Base-by-base conservation (phyloP, 2,113 vertebrate genomes). In the Acrocephalus arundinaceus region DNA sequence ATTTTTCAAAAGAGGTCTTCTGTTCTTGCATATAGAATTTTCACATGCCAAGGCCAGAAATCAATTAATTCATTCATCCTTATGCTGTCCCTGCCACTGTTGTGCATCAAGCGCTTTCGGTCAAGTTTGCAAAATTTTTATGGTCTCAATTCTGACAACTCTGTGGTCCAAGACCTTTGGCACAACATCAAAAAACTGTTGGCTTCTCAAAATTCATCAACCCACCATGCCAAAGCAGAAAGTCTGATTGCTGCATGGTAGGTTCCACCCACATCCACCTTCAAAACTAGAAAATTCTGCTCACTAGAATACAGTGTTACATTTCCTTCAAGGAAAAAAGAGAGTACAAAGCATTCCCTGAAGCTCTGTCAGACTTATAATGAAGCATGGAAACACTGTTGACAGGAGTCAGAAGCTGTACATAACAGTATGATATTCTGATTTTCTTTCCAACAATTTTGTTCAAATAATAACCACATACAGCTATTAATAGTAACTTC, bases 141-240 rank as follows among this genome's bases (percentile, higher is more conserved):
- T 22, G 13, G 33, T 55, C 51, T 89, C 25, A 39, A 27, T 82
- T 91, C 21, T 68, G 52, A 59, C 20, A 85, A 62, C 23, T 51
- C 10, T 45, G 15, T 33, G 13, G 17, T 66, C 31, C n/a, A 68
- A 71, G 62, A 61, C 5, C 30, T 59, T 41, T 21, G 30, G 33
- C 28, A 76, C 31, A 83, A 62, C 13, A 68, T 52, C 21, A 78
- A 12, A 59, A 51, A 92, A 49, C 3, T 48, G 28, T 16, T 22
- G 66, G 25, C n/a, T 87, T 71, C 49, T 65, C 24, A 85, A 80
- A 96, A 83, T 52, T 35, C 51, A 75, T 41, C 35, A 92, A 30
- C 20, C 51, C 15, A 73, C 15, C 10, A 48, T 22, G 11, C 13
- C 70, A 78, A 59, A 82, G 66, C 61, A 63, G 11, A 52, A 33